Base-by-base conservation (phyloP, 2,888 invertebrate genomes). In the Matsumyia berberina region DNA sequence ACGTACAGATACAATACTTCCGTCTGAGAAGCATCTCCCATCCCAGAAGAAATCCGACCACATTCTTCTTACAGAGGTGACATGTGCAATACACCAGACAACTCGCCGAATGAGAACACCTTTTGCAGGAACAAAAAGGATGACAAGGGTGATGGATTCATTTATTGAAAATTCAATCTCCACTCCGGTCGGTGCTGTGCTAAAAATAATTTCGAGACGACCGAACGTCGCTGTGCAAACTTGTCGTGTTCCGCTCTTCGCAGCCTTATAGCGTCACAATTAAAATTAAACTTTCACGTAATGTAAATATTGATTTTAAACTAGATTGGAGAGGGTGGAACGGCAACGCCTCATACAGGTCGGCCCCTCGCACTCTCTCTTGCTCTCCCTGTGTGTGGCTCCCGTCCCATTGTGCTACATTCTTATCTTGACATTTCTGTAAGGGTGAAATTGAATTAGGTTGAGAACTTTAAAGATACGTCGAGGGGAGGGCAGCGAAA, bases 391-490 rank as follows among this genome's bases (percentile, higher is more conserved):
- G 24, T 39, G 15, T 29, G 39, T 31, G 31, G 2, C 31, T 15
- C 37, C 39, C 42, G n/a, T n/a, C n/a, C n/a, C 35, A 15, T n/a
- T 53, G 51, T 53, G 29, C 53, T n/a, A 11, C 31, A 31, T 46
- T 57, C 53, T 70, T 70, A 49, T 70, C 70, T 44, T 70, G 57
- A 35, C 57, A 31, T 69, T 55, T 37, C 19, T n/a, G 53, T 46
- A 49, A 49, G 70, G 58, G 70, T 70, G 46, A 58, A 70, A 70
- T 46, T 70, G 24, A 70, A 70, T 58, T 70, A 70, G 70, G 57
- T 70, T 70, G 58, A 58, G 70, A 58, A 58, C 42, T 70, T 58
- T 7, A 37, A 70, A 70, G 46, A 70, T 58, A 57, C 12, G 19
- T 2, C 39, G 5, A 31, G 17, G 12, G 19, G 35, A 31, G 15